A percentile compares a stretch with the other conserved stretches of the same genome.
phyloP scores from a whole-genome alignment of 2,797 vertebrate genomes.

The Rhinogobio ventralis region DNA sequence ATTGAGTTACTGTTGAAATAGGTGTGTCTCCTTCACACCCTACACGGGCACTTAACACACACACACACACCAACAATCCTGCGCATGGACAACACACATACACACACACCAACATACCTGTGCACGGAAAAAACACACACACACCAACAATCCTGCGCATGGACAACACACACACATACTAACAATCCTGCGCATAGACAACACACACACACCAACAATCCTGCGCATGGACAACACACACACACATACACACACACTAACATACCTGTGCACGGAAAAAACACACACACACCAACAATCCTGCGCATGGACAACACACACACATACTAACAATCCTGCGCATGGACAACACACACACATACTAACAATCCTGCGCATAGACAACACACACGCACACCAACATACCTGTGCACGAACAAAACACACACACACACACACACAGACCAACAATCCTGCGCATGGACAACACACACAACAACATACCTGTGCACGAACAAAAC shows the following conservation, averaged over 20 bases:
- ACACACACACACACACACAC: neutral
- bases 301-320: no score
- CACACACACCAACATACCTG: neutral
- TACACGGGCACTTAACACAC: conserved; percentile 54
- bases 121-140: neutral
- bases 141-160: no score
- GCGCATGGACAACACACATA: neutral
- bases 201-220: neutral
- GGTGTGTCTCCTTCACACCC: conserved; percentile 74
- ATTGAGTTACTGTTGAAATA: conserved; percentile 66
- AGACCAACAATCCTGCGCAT: no score
- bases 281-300: neutral
- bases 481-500: neutral
- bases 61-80: neutral
- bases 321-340: no score
- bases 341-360: no score
- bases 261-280: no score
- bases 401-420: no score
- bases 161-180: no score
- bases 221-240: neutral
- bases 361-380: neutral
- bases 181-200: no score
- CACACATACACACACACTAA: neutral
- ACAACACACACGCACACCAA: neutral
- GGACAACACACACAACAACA: neutral